A percentile compares a stretch with the other conserved stretches of the same genome.
phyloP scores from a whole-genome alignment of 2,888 invertebrate genomes.

The Caenorhabditis angaria region DNA sequence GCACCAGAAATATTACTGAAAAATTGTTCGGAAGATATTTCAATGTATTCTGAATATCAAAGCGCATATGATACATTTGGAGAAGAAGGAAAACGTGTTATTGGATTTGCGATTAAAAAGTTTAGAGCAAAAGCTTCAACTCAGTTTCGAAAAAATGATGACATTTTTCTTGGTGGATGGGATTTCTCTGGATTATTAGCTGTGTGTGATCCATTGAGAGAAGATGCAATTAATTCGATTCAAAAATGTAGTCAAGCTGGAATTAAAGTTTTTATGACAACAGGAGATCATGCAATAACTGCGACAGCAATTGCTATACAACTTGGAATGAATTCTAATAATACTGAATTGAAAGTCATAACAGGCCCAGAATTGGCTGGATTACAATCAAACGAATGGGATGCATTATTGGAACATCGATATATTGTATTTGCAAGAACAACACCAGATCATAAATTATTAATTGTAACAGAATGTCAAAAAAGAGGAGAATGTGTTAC shows the following conservation, averaged over 20 bases:
- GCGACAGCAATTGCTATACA: constrained; percentile 64
- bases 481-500: constrained; percentile 51
- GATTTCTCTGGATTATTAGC: constrained; percentile 60
- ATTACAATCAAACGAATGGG: constrained; percentile 44
- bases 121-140: constrained; percentile 52
- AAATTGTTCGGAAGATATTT: constrained; percentile 28
- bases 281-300: constrained; percentile 63
- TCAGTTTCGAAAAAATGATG: constrained; percentile 52
- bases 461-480: constrained; percentile 52
- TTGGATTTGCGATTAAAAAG: constrained; percentile 59
- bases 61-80: constrained; percentile 63
- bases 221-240: constrained; percentile 59
- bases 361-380: constrained; percentile 47
- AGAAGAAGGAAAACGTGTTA: constrained; percentile 63
- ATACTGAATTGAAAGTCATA: constrained; percentile 47
- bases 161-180: constrained; percentile 55
- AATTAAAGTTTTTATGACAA: constrained; percentile 67
- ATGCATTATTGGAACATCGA: constrained; percentile 36
- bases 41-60: constrained; percentile 29
- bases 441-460: constrained; percentile 54
- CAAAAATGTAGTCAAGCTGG: constrained; percentile 61
- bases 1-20: constrained; percentile 60
- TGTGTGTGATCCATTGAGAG: constrained; percentile 65
- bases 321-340: constrained; percentile 58
- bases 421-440: constrained; percentile 54